Evolutionary conservation across 2,888 invertebrate species (phyloP).

Genomic region (Acronicta aceris): DNA sequence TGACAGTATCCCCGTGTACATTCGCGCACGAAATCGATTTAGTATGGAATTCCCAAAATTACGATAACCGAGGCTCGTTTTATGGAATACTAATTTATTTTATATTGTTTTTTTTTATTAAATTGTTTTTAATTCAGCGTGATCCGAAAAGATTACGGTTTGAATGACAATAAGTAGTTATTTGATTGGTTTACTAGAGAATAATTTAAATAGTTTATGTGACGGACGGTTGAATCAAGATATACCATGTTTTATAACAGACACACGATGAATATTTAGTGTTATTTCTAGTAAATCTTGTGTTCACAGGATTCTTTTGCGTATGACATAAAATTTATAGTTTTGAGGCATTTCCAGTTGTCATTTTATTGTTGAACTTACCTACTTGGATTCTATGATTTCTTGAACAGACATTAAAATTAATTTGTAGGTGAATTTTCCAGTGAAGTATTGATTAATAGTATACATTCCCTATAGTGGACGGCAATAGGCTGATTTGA

Average conservation of each 20-base stretch:
- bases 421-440: no score
- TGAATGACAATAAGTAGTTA: constrained; percentile 37
- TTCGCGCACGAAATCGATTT: constrained; percentile 73
- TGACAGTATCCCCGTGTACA: constrained; percentile 73
- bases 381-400: not conserved
- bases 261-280: constrained; percentile 42
- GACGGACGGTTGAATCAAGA: constrained; percentile 14
- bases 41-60: constrained; percentile 69
- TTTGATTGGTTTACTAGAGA: constrained; percentile 23
- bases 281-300: constrained; percentile 35
- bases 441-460: no score
- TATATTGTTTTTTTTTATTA: constrained; percentile 22
- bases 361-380: no score
- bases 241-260: constrained; percentile 37
- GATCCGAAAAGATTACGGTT: constrained; percentile 15
- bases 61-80: constrained; percentile 58
- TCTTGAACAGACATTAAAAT: no score
- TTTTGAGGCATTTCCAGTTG: constrained; percentile 2
- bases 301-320: constrained; percentile 26
- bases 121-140: constrained; percentile 23
- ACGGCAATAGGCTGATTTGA: no score
- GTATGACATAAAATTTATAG: constrained; percentile 11
- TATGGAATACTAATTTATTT: constrained; percentile 68
- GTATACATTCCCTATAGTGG: no score
- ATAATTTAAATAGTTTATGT: constrained; percentile 39